These are phyloP conservation scores for Bergia sp. DNA, from an alignment of 92 coral and sea anemone genomes.

Conservation along the genomic window DNA sequence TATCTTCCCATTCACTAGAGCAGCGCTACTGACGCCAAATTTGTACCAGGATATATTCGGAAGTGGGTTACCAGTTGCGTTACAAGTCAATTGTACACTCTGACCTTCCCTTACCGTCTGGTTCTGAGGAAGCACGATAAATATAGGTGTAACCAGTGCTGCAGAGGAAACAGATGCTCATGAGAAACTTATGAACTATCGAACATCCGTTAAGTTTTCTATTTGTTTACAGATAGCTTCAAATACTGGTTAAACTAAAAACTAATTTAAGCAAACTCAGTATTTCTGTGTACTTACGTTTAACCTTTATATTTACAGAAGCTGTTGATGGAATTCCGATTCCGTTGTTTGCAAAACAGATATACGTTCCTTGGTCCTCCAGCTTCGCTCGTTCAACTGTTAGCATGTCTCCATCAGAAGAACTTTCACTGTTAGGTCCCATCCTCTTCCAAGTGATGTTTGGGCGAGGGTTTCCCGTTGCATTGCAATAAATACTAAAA, in stretches of 20 bases:
- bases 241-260: no score
- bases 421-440: not conserved
- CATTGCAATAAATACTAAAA: slow-evolving; percentile 53
- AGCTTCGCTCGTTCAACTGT: not conserved
- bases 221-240: no score
- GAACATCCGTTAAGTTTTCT: no score
- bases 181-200: no score
- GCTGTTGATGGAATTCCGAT: slow-evolving; percentile 43
- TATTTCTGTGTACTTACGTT: slow-evolving; percentile 26
- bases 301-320: slow-evolving; percentile 31
- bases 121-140: slow-evolving; percentile 27
- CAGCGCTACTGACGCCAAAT: not conserved
- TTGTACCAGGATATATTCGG: slow-evolving; percentile 52
- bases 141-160: slow-evolving; percentile 40
- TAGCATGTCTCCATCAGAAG: slow-evolving; percentile 42
- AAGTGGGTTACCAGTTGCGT: slow-evolving; percentile 57
- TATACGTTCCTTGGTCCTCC: slow-evolving; percentile 53
- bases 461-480: slow-evolving; percentile 68
- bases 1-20: not conserved
- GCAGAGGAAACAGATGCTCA: not conserved
- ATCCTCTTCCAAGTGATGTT: slow-evolving; percentile 55
- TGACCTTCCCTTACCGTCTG: slow-evolving; percentile 42
- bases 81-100: slow-evolving; percentile 44
- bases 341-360: slow-evolving; percentile 66
- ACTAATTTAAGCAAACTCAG: no score